Conservation (phyloP, 1,140 invertebrate species). For the Carposina sasakii region DNA sequence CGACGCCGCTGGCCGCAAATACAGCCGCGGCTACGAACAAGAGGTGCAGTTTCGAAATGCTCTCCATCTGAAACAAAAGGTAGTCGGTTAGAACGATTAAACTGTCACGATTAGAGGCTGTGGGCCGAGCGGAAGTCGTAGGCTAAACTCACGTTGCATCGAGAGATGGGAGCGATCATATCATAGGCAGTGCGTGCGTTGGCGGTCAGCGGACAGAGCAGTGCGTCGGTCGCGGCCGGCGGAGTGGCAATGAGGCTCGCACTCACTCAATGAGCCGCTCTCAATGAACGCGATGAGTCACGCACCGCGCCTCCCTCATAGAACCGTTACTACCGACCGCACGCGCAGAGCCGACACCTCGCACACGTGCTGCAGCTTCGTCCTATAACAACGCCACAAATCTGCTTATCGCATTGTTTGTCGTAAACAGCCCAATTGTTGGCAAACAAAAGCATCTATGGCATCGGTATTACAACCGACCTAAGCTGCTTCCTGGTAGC, state of each 20-base stretch:
- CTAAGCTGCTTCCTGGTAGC: too few relatives aligned
- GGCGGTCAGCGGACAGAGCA: slow-evolving; percentile 41
- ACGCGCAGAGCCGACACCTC: slow-evolving; percentile 46
- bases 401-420: too few relatives aligned
- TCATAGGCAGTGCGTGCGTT: slow-evolving; percentile 52
- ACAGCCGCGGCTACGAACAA: slow-evolving; percentile 57
- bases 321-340: slow-evolving; percentile 49
- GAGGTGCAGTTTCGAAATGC: slow-evolving; percentile 48
- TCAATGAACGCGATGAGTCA: slow-evolving; percentile 70
- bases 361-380: slow-evolving; percentile 46
- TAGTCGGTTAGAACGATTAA: slow-evolving; percentile 1
- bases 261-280: slow-evolving; percentile 57
- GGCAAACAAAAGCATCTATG: too few relatives aligned
- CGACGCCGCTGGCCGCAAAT: slow-evolving; percentile 46
- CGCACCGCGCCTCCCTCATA: slow-evolving; percentile 61
- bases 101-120: slow-evolving; percentile 20
- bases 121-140: slow-evolving; percentile 50
- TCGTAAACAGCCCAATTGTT: slow-evolving; percentile 24
- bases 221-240: slow-evolving; percentile 52
- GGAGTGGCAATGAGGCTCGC: slow-evolving; percentile 65
- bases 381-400: too few relatives aligned
- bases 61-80: slow-evolving; percentile 60
- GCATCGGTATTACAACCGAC: too few relatives aligned
- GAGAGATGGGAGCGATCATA: slow-evolving; percentile 48
- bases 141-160: slow-evolving; percentile 59